phyloP scores from a whole-genome alignment of 2,797 vertebrate genomes.

The Pangasius sanitwongsei region DNA sequence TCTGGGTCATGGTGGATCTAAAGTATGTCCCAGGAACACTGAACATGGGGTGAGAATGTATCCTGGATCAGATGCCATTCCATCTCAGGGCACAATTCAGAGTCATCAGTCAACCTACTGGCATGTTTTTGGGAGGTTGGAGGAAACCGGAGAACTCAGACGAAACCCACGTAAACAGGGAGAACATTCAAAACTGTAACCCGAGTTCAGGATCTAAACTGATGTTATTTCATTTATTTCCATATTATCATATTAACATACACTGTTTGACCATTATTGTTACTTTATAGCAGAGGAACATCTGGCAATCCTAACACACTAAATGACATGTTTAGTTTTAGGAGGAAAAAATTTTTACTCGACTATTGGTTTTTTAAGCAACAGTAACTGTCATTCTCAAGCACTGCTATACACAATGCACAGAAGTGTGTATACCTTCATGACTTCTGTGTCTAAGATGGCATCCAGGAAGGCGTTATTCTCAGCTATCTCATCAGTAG shows the following conservation, averaged over 20 bases:
- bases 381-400: too few species aligned
- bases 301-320: background rate
- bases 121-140: background rate
- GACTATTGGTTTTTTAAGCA: background rate
- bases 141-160: background rate
- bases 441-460: constrained; percentile 79
- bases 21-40: background rate
- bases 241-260: background rate
- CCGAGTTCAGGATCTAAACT: background rate
- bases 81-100: background rate
- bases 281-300: background rate
- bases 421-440: constrained; percentile 73
- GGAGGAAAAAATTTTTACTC: background rate
- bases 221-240: background rate
- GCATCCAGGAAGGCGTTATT: constrained; percentile 82
- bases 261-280: background rate
- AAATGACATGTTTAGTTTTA: background rate
- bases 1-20: background rate
- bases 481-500: constrained; percentile 79
- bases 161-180: background rate
- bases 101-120: background rate
- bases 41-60: background rate
- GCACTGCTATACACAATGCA: background rate
- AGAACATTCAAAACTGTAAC: background rate
- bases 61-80: background rate